phyloP scores from a whole-genome alignment of 2,113 vertebrate species.

The Parotia lawesii region DNA sequence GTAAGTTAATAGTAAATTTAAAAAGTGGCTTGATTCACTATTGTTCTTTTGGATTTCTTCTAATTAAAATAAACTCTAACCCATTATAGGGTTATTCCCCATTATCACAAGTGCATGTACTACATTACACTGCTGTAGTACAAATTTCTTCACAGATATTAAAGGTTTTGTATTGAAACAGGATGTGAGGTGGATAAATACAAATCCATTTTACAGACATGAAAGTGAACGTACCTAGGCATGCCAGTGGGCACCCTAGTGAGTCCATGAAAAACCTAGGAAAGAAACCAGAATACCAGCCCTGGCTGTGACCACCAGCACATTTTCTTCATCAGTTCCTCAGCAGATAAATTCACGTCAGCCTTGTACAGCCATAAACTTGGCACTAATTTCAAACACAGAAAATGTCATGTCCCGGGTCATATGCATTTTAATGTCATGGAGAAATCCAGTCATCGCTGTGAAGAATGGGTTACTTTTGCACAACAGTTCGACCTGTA shows the following conservation, averaged over 20 bases:
- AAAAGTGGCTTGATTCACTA: constrained; percentile 5
- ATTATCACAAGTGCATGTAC: neutral
- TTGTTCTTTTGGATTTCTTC: constrained; percentile 39
- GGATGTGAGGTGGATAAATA: neutral
- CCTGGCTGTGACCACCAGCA: neutral
- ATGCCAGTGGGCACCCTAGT: neutral
- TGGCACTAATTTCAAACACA: neutral
- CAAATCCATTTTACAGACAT: neutral
- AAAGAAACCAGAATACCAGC: neutral
- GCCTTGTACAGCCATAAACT: neutral
- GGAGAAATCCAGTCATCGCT: neutral
- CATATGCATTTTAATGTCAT: neutral
- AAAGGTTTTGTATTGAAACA: neutral
- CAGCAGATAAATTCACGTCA: neutral
- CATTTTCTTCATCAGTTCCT: neutral
- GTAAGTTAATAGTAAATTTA: neutral
- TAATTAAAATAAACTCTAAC: neutral
- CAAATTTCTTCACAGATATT: neutral
- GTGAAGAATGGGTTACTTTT: neutral
- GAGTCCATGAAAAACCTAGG: neutral
- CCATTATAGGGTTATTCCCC: neutral
- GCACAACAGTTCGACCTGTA: neutral
- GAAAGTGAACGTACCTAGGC: fast-evolving
- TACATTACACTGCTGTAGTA: neutral
- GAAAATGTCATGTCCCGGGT: neutral